Base-by-base conservation (phyloP, 2,113 vertebrate species). In the Chiloscyllium plagiosum region DNA sequence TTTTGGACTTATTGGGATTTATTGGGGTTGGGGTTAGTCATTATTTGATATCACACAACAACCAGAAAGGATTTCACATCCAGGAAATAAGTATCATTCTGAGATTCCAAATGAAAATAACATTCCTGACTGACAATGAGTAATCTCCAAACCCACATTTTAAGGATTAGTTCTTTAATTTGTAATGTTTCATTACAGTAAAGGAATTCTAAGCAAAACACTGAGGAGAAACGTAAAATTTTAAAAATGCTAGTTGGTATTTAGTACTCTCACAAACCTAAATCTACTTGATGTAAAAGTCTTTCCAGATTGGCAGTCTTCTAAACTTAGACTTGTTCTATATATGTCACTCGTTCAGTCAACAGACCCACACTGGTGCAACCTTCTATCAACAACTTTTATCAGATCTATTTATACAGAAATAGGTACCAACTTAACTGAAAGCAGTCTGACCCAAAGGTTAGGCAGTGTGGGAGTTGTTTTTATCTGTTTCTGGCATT, bases 251-350 rank as follows among this genome's bases (percentile, higher is more conserved):
- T 72, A 29, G 10, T 50, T 70, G 93, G 50, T 72, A 95, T 72
- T 95, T 95, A 72, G 72, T 95, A 19, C 68, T 24, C 26, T 95
- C 68, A 47, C 37, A 95, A 50, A 70, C 68, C 50, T 29, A 66
- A 37, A 17, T n/a, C 26, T 66, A 92, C 89, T 76, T 20, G 89
- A 92, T 61, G 86, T 66, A 69, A 93, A 93, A 66, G 47, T n/a
- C 37, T 94, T 70, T 69, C 66, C 92, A 22, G 37, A 24, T 29
- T 47, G 50, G 94, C 42, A 52, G 68, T 52, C 22, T 70, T 90
- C 94, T 95, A 95, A 52, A 95, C 50, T 72, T 95, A 95, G 68
- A 68, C 26, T 29, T 72, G 68, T 17, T 29, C 94, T 95, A 95
- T 95, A 72, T 95, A 29, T 29, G 37, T 94, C 69, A 15, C 47